A percentile compares a stretch with the other conserved stretches of the same genome.
Conservation (phyloP, 1,140 invertebrate genomes). For the Brachionus rotundiformis region DNA sequence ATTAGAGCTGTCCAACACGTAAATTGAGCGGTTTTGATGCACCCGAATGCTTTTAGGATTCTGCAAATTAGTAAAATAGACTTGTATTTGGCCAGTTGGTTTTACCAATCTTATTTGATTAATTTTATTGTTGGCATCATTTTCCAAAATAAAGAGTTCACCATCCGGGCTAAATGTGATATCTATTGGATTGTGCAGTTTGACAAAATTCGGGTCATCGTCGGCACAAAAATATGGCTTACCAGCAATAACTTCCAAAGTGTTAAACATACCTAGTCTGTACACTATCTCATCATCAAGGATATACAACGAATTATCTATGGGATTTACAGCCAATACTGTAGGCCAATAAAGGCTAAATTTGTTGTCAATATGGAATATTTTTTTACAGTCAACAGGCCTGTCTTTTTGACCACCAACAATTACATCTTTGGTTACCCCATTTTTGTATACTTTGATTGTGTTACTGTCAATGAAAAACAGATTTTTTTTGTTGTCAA, state of each 20-base stretch:
- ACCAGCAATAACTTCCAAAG: slow-evolving; percentile 86
- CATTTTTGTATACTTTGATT: not conserved
- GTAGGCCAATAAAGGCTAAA: slow-evolving; percentile 89
- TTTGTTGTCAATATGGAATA: slow-evolving; percentile 1
- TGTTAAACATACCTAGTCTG: slow-evolving; percentile 81
- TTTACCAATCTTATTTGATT: slow-evolving; percentile 85
- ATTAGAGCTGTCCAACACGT: slow-evolving; percentile 80
- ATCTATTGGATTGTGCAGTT: slow-evolving; percentile 85
- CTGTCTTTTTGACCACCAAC: slow-evolving; percentile 70
- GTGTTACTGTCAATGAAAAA: slow-evolving; percentile 61
- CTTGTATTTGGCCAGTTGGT: slow-evolving; percentile 84
- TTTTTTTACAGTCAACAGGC: slow-evolving; percentile 12
- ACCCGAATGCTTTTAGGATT: slow-evolving; percentile 83
- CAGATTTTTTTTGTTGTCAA: slow-evolving; percentile 62
- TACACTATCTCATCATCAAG: slow-evolving; percentile 94
- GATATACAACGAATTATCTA: slow-evolving; percentile 89
- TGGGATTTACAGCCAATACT: slow-evolving; percentile 84
- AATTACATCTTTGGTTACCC: slow-evolving; percentile 56
- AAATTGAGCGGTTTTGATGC: slow-evolving; percentile 84
- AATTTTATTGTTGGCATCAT: slow-evolving; percentile 74
- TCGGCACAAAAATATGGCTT: slow-evolving; percentile 84
- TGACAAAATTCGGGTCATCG: slow-evolving; percentile 68
- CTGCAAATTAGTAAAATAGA: slow-evolving; percentile 88
- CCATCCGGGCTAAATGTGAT: slow-evolving; percentile 88
- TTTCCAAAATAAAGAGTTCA: slow-evolving; percentile 88